Evolutionary conservation across 2,113 vertebrate species (phyloP), one percentile per base, ranked within the genome.

Genomic region (Takifugu flavidus): DNA sequence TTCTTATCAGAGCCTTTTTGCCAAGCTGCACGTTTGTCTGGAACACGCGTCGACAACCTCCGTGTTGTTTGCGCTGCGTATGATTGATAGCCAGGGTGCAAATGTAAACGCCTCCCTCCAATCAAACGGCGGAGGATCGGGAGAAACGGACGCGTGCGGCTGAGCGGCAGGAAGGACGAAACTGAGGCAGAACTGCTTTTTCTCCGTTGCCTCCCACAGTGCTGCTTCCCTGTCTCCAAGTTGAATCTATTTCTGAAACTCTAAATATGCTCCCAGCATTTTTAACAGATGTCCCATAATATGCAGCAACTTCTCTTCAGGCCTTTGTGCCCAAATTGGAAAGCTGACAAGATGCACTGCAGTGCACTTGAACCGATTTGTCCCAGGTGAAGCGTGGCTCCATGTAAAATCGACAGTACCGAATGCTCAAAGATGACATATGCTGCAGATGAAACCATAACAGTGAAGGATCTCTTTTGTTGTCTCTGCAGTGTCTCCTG

Each of bases 211-310:
- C 65, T 8, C 34, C 47, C 26, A 51, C 62, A 52, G 46, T 65
- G 14, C 63, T 51, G 31, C 29, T 62, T 55, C 29, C 67, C 62
- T 60, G 45, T 47, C 45, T 47, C 13, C 10, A 13, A 13, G 26
- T 39, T 13, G 46, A 57, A 39, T 42, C 39, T 20, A 67, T 57
- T 49, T 63, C 25, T 56, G 49, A 71, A 78, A 39, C 53, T 42
- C 46, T 76, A 70, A 65, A 70, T 56, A 74, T 59, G 57, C 75
- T 70, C 68, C 49, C 56, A 53, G 74, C 62, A 4, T 66, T 71
- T 78, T 65, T 53, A 83, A 74, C 82, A 85, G 77, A 86, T 80
- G 75, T 80, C 82, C 67, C 39, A 53, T 74, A 75, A 72, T 70
- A 53, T 55, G 68, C 74, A 49, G 59, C 58, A 75, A 74, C 75